Conservation (phyloP, 2,113 vertebrate species). For the Clarias batrachus region DNA sequence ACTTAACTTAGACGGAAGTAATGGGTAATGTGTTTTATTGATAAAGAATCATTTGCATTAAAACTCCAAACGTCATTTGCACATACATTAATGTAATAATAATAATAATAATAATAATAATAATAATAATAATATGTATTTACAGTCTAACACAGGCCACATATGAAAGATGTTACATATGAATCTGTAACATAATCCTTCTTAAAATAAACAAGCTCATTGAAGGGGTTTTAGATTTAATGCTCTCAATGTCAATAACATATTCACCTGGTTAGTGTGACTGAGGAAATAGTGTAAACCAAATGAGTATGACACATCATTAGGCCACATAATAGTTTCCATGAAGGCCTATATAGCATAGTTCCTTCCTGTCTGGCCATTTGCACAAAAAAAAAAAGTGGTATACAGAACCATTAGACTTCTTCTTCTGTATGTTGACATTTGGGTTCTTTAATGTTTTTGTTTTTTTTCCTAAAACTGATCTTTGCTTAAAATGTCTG, state of each 20-base stretch:
- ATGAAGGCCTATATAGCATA: constrained; percentile 19
- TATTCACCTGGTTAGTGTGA: not conserved
- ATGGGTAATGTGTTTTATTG: not conserved
- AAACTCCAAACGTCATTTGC: not conserved
- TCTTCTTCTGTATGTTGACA: constrained; percentile 27
- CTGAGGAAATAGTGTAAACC: constrained; percentile 13
- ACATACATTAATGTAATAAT: not conserved
- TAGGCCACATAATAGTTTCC: constrained; percentile 37
- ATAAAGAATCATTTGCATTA: not conserved
- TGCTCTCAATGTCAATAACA: not conserved
- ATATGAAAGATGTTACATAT: not conserved
- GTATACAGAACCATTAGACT: not conserved
- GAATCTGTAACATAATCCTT: not conserved
- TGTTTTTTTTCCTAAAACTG: not conserved
- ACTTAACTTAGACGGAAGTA: not conserved
- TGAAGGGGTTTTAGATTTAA: not conserved
- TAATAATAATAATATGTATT: not conserved
- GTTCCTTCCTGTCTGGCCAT: constrained; percentile 17
- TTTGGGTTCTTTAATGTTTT: constrained; percentile 16
- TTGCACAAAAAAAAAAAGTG: not conserved
- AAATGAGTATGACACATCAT: constrained; percentile 11
- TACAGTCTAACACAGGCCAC: not conserved
- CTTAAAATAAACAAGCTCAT: not conserved
- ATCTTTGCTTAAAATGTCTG: constrained; percentile 5
- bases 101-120: not conserved